Base-by-base conservation (phyloP, 2,888 invertebrate species). In the Cantharis flavilabris region DNA sequence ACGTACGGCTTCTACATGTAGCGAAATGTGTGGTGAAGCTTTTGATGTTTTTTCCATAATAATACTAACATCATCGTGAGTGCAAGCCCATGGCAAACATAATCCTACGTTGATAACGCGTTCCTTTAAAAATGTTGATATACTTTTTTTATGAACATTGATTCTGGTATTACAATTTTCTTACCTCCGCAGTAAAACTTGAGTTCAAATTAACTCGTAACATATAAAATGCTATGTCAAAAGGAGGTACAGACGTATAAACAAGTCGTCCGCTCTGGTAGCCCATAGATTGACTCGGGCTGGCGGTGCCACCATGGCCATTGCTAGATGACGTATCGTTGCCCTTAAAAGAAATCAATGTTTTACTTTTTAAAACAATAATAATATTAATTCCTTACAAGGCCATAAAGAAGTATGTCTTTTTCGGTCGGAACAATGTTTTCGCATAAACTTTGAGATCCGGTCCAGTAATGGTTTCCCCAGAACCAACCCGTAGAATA, bases 401-500 rank as follows among this genome's bases (percentile, higher is more conserved):
- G 88, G 80, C 74, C 78, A 88, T 85, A 72, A 89, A 88, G 67
- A 89, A 88, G 4, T 63, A 23, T 63, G 4, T 62, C 18, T 13
- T 89, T n/a, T 16, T 20, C 16, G 13, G 5, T 86, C 83, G 91
- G 90, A 81, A 90, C 90, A 79, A 94, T 92, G 82, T 92, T 90
- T 81, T 93, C 91, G 87, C 95, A 95, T 49, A 94, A 90, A 82
- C 92, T 92, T 76, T 93, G 90, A 0, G 95, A 95, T 74, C 95
- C 95, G 77, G 93, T 92, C 94, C 94, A 95, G 88, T 94, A 95
- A 87, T 94, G 93, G 88, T 95, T 95, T 76, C 95, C 95, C 91
- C 94, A 95, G 89, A 94, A 94, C 91, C 94, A 94, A 87, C 94
- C 94, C 1, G 93, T 92, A 13, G 94, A 92, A 87, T 95, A 95